Conservation (phyloP, 2,797 vertebrate species). For the Sebastes oblongus region DNA sequence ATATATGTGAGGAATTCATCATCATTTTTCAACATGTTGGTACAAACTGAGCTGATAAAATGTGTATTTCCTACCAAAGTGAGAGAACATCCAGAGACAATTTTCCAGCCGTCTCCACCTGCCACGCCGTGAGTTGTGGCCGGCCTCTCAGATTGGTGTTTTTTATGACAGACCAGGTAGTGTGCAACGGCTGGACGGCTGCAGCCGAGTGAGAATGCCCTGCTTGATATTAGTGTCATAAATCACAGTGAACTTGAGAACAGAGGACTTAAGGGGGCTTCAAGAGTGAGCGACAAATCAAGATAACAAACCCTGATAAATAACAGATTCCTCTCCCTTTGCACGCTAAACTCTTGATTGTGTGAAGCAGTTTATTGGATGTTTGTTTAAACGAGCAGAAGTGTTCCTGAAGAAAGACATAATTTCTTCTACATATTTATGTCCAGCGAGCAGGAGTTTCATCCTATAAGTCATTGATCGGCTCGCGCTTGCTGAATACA, state of each 20-base stretch:
- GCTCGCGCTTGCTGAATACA: conserved; percentile 57
- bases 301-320: conserved; percentile 65
- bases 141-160: conserved; percentile 69
- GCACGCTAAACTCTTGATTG: background rate
- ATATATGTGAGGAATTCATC: conserved; percentile 20
- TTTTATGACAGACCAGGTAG: conserved; percentile 72
- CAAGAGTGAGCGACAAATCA: conserved; percentile 63
- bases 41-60: conserved; percentile 42
- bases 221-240: conserved; percentile 78
- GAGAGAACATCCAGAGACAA: conserved; percentile 57
- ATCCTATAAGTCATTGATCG: conserved; percentile 55
- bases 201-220: conserved; percentile 66
- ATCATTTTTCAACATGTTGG: background rate
- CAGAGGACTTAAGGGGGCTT: conserved; percentile 54
- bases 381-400: background rate
- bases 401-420: background rate
- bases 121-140: conserved; percentile 66
- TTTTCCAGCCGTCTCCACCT: conserved; percentile 65
- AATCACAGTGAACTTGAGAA: conserved; percentile 75
- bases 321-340: conserved; percentile 15
- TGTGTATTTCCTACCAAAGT: conserved; percentile 46
- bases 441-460: conserved; percentile 15
- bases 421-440: conserved; percentile 29
- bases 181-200: conserved; percentile 39
- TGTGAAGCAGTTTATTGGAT: background rate